These are phyloP conservation scores for Alligator sinensis DNA, from an alignment of 2,113 vertebrate genomes.

Conservation along the genomic window DNA sequence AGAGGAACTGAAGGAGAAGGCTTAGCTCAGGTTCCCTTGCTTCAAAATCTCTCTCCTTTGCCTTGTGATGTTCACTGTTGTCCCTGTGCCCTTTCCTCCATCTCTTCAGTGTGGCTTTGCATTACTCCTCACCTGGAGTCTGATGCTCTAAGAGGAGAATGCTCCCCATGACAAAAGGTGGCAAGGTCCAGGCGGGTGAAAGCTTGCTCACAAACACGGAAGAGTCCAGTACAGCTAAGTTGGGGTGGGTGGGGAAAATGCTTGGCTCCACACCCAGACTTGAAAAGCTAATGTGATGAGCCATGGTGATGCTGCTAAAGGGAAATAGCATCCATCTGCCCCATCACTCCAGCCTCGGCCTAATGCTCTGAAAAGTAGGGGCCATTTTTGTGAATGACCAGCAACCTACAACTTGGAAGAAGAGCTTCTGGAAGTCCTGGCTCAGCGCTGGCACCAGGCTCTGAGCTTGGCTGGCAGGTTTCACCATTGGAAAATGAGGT, in stretches of 20 bases:
- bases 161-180: neutral
- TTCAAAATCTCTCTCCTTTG: neutral
- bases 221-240: neutral
- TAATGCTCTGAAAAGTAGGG: neutral
- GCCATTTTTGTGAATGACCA: neutral
- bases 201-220: neutral
- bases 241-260: neutral
- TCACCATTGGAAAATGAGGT: neutral
- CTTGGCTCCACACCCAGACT: neutral
- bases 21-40: neutral
- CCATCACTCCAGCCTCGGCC: neutral
- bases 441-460: neutral
- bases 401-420: neutral
- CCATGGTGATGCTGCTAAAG: accelerated
- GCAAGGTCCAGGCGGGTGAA: neutral
- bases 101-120: neutral
- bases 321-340: neutral
- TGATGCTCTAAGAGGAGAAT: neutral
- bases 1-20: neutral
- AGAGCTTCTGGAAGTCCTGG: neutral
- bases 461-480: neutral
- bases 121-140: neutral
- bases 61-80: neutral
- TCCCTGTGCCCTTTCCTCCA: neutral
- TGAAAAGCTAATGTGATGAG: neutral